A percentile compares a stretch with the other conserved stretches of the same genome.
Evolutionary conservation across 2,888 invertebrate genomes (phyloP).

Genomic region (Timandra comae): DNA sequence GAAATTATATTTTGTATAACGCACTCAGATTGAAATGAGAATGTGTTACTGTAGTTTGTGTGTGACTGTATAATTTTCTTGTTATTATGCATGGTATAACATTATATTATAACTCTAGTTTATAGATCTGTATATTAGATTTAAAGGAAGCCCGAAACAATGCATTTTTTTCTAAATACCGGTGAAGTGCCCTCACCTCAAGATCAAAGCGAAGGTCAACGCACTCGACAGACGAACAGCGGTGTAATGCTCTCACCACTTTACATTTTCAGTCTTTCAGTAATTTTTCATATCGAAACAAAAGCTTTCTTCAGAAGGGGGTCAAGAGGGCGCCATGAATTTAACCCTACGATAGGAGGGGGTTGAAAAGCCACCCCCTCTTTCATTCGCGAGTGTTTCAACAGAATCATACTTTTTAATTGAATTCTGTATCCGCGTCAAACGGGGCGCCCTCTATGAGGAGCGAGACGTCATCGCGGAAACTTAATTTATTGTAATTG

Average conservation of each 20-base stretch:
- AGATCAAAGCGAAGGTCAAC: constrained; percentile 1
- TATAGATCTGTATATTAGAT: too few relatives aligned
- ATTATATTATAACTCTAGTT: too few relatives aligned
- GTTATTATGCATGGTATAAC: too few relatives aligned
- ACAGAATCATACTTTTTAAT: constrained; percentile 52
- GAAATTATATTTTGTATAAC: too few relatives aligned
- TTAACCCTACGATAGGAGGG: constrained; percentile 33
- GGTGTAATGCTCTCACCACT: constrained; percentile 23
- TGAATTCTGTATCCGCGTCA: constrained; percentile 35
- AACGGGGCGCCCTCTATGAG: constrained; percentile 14
- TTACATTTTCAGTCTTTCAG: constrained; percentile 33
- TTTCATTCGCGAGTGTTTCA: constrained; percentile 33
- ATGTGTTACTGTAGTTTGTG: too few relatives aligned
- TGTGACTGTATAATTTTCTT: too few relatives aligned
- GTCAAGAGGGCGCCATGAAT: constrained; percentile 54
- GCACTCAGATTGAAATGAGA: too few relatives aligned
- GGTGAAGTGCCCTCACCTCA: too few relatives aligned
- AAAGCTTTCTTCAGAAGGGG: constrained; percentile 53
- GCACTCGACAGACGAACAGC: constrained; percentile 12
- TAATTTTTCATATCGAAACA: constrained; percentile 71
- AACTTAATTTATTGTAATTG: constrained; percentile 19
- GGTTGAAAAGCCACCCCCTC: constrained; percentile 16
- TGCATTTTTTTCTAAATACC: too few relatives aligned
- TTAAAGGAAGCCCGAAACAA: too few relatives aligned
- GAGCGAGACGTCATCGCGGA: constrained; percentile 5